Percentiles rank a stretch among this genome's conserved stretches.
Conservation (phyloP, 2,797 vertebrate species). For the Pseudotriccus pelzelni region DNA sequence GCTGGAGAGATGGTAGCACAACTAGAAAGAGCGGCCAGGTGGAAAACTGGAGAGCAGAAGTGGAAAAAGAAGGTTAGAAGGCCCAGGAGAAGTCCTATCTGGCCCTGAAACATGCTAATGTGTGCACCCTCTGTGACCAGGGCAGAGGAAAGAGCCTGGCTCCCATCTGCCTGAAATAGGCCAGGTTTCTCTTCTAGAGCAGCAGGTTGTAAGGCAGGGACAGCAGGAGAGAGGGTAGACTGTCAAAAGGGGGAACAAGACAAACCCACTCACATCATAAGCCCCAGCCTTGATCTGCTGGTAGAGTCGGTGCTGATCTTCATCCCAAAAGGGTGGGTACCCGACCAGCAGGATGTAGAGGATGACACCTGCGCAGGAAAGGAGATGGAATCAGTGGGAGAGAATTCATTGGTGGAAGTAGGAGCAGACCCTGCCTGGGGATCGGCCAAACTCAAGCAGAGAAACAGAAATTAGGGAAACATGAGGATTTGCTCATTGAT, state of each 20-base stretch:
- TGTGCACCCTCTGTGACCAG: rapidly evolving
- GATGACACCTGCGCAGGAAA: slow-evolving; percentile 85
- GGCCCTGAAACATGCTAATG: neutral
- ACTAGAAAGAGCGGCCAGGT: neutral
- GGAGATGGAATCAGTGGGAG: neutral
- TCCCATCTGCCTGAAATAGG: neutral
- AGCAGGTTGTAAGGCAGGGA: neutral
- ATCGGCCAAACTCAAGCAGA: neutral
- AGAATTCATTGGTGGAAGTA: neutral
- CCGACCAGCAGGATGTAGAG: slow-evolving; percentile 95
- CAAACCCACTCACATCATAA: slow-evolving; percentile 87
- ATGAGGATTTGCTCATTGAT: neutral
- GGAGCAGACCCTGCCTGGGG: neutral
- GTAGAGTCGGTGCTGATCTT: slow-evolving; percentile 96
- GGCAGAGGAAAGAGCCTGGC: neutral
- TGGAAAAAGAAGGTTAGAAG: neutral
- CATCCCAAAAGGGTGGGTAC: slow-evolving; percentile 98
- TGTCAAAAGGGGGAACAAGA: neutral
- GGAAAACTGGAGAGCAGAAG: neutral
- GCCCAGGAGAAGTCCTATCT: neutral
- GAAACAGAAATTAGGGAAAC: neutral
- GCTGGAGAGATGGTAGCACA: neutral
- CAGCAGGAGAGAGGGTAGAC: neutral
- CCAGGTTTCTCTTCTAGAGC: neutral
- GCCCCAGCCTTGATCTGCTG: slow-evolving; percentile 99